phyloP scores from a whole-genome alignment of 2,113 vertebrate species.

The Deroptyus accipitrinus region DNA sequence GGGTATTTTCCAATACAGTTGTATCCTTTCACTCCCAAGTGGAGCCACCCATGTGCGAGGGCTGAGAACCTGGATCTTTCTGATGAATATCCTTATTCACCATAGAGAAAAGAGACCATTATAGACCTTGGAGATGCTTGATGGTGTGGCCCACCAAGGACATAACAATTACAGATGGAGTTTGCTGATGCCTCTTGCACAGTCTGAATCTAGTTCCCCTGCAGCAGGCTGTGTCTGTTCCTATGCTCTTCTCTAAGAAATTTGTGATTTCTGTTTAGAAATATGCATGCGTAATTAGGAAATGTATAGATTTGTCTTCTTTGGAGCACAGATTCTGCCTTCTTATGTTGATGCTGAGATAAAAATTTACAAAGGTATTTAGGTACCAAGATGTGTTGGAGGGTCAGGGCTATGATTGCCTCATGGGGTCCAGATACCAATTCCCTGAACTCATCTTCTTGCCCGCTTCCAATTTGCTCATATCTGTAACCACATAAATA shows the following conservation, averaged over 20 bases:
- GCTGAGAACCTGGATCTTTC: slow-evolving; percentile 31
- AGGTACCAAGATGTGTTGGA: background rate
- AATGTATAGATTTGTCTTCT: background rate
- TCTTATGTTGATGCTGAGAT: background rate
- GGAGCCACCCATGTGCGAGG: slow-evolving; percentile 28
- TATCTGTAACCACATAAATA: background rate
- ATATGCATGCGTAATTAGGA: background rate
- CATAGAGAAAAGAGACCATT: slow-evolving; percentile 25
- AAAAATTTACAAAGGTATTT: background rate
- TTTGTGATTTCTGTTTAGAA: background rate
- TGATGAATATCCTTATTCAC: slow-evolving; percentile 22
- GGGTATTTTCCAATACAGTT: slow-evolving; percentile 56
- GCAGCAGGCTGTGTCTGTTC: background rate
- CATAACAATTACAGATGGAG: slow-evolving; percentile 2
- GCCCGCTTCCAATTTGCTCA: background rate
- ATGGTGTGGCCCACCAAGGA: background rate
- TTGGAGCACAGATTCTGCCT: background rate
- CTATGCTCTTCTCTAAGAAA: background rate
- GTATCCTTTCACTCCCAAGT: slow-evolving; percentile 41
- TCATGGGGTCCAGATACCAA: fast-evolving
- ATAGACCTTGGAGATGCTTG: background rate
- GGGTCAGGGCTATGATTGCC: background rate
- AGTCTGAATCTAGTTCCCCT: background rate
- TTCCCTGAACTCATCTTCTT: background rate
- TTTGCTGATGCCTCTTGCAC: background rate